Evolutionary conservation across 2,888 invertebrate species (phyloP).

Genomic region (Cantharis flavilabris): DNA sequence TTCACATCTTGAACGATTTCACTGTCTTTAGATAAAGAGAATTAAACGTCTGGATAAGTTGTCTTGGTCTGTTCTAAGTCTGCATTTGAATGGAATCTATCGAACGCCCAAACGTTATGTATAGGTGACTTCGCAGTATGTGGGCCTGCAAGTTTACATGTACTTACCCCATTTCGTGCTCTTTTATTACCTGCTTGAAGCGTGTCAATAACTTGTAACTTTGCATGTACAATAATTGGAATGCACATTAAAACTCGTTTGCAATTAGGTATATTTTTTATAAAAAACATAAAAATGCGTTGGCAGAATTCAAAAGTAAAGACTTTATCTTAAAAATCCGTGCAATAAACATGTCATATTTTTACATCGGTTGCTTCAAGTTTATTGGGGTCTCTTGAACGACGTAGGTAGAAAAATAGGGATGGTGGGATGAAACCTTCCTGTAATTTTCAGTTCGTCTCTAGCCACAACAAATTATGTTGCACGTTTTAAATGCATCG

Average conservation of each 20-base stretch:
- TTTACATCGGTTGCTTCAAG: not conserved
- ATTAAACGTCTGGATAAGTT: not conserved
- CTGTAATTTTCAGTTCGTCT: not conserved
- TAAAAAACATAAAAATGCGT: too few relatives aligned
- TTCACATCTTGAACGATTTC: constrained; percentile 1
- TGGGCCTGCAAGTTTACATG: not conserved
- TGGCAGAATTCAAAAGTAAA: not conserved
- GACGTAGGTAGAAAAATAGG: not conserved
- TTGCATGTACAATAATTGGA: not conserved
- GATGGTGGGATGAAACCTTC: not conserved
- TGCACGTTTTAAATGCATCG: not conserved
- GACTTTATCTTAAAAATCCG: not conserved
- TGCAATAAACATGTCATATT: not conserved
- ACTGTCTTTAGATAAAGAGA: constrained; percentile 4
- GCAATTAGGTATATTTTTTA: not conserved
- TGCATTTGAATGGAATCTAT: constrained; percentile 1
- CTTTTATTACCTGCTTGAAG: not conserved
- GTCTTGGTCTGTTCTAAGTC: not conserved
- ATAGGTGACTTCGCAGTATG: not conserved
- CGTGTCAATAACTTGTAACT: constrained; percentile 4
- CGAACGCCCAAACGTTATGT: constrained; percentile 6
- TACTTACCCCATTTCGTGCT: constrained; percentile 1
- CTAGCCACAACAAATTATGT: not conserved
- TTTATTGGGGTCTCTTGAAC: not conserved
- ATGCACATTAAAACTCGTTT: not conserved